Base-by-base conservation (phyloP, 2,113 vertebrate species). In the Coregonus clupeaformis region DNA sequence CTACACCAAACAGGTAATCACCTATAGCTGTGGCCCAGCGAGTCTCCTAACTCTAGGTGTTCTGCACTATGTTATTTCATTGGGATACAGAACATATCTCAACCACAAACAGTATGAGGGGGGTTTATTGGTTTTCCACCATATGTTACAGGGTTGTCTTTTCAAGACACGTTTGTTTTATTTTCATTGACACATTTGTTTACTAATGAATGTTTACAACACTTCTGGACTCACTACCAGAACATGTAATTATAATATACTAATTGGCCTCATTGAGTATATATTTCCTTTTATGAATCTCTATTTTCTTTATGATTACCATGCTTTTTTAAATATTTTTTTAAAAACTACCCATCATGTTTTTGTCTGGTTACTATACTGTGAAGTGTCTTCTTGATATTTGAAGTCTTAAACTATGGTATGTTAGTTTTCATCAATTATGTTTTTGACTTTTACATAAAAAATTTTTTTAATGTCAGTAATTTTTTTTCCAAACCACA, bases 31-130 rank as follows among this genome's bases (percentile, higher is more conserved):
- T 57, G 52, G 13, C 52, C 18, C 13, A 57, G 22, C 30, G 30
- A 73, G 49, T 69, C 77, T 68, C n/a, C 24, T 75, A 18, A 57
- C 36, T 63, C 14, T 32, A 22, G n/a, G 42, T 66, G 77, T 83
- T 90, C 3, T 87, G 85, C 87, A 89, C 87, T 84, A 68, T 84
- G 69, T 72, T 72, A 27, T 20, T 75, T 75, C 49, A 14, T 30
- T 60, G 42, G 78, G 69, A 74, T 62, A 20, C 69, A 84, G 80
- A 86, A 86, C 83, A 77, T 82, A 79, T 47, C 25, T 74, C 69
- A 36, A 30, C 66, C 68, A 29, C 16, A 18, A 27, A 11, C 36
- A 11, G 9, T 9, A 66, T 25, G 12, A 11, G 24, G 29, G 45
- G 6, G 27, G 24, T 7, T 20, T 4, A 27, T 20, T 25, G 27